A percentile compares a stretch with the other conserved stretches of the same genome.
These are phyloP conservation scores for Dryadula phaetusa DNA, from an alignment of 2,888 invertebrate genomes.

Conservation along the genomic window DNA sequence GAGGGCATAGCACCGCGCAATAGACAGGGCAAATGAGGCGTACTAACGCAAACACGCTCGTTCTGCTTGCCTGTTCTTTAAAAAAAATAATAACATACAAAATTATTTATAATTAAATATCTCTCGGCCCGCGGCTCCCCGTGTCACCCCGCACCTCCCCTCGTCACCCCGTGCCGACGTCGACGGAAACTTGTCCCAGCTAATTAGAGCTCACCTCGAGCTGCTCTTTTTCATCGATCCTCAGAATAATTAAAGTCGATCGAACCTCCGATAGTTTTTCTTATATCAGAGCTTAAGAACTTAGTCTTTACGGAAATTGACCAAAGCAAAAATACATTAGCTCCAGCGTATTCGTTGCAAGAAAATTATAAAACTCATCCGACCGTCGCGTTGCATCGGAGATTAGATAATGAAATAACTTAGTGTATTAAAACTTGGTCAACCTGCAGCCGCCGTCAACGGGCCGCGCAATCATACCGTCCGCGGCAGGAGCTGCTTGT, in stretches of 20 bases:
- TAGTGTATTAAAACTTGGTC: slow-evolving; percentile 15
- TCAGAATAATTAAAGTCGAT: slow-evolving; percentile 30
- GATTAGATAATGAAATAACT: slow-evolving; percentile 25
- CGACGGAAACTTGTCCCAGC: slow-evolving; percentile 25
- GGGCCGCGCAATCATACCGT: neutral
- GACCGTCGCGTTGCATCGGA: neutral
- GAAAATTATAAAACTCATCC: slow-evolving; percentile 16
- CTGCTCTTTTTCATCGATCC: slow-evolving; percentile 36
- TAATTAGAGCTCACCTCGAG: slow-evolving; percentile 36
- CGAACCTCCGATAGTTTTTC: slow-evolving; percentile 27
- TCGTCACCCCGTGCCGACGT: no score
- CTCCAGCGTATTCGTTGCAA: neutral
- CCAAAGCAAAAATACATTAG: slow-evolving; percentile 13
- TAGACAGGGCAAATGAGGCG: no score
- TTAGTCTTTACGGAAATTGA: slow-evolving; percentile 12
- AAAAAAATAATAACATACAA: no score
- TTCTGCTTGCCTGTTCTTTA: no score
- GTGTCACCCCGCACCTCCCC: no score
- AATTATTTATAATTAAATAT: neutral
- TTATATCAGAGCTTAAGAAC: slow-evolving; percentile 11
- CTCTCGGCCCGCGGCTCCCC: no score
- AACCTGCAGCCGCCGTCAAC: neutral
- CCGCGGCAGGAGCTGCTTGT: neutral
- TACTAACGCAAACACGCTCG: no score
- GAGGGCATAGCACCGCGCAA: no score